These are phyloP conservation scores for Diaprepes abbreviatus DNA, from an alignment of 2,888 invertebrate species.

Conservation along the genomic window DNA sequence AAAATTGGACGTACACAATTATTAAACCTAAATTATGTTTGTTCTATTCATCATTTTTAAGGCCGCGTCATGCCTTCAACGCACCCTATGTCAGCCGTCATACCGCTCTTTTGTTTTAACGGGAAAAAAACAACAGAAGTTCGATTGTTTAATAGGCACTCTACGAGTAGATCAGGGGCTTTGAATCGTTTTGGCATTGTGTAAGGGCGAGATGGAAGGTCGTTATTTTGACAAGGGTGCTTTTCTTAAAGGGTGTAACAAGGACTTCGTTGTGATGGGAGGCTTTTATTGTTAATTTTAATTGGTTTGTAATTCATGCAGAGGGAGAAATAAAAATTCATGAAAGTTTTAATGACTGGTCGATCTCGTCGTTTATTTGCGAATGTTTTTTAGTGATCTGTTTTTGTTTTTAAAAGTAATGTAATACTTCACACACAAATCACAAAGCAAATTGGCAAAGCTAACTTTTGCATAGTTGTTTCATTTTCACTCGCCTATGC, in stretches of 20 bases:
- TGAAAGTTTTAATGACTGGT: no score
- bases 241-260: constrained; percentile 9
- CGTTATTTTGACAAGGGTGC: constrained; percentile 24
- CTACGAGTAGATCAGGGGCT: not conserved
- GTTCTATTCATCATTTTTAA: no score
- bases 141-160: constrained; percentile 16
- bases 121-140: constrained; percentile 17
- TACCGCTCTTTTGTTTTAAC: constrained; percentile 20
- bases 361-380: no score
- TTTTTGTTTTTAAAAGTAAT: no score
- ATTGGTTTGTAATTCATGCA: constrained; percentile 2
- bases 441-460: no score
- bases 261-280: constrained; percentile 1
- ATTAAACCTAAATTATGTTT: no score
- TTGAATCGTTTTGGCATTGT: constrained; percentile 6
- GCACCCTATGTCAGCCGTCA: constrained; percentile 4
- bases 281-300: constrained; percentile 14
- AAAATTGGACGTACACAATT: no score
- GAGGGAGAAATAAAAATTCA: no score
- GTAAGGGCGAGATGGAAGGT: constrained; percentile 11
- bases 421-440: no score
- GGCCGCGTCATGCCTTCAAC: not conserved
- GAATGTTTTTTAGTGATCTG: no score
- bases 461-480: no score
- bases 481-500: no score